These are phyloP conservation scores for Pangasius sanitwongsei DNA, from an alignment of 2,797 vertebrate genomes.

Conservation along the genomic window DNA sequence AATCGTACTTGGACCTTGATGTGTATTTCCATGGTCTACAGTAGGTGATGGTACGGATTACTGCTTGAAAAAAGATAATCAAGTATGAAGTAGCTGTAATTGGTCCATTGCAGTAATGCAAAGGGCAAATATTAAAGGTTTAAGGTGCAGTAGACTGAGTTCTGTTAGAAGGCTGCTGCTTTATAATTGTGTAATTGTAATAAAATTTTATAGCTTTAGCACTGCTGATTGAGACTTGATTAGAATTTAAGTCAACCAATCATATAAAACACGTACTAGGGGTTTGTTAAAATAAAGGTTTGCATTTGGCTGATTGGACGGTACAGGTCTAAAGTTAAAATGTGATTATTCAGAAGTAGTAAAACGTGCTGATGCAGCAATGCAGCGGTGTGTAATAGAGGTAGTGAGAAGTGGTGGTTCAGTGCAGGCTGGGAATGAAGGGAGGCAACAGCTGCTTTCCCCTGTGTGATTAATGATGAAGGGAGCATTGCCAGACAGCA, in stretches of 20 bases:
- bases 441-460: slow-evolving; percentile 68
- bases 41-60: not conserved
- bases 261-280: not conserved
- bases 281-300: not conserved
- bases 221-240: not conserved
- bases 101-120: not conserved
- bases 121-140: not conserved
- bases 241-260: not conserved
- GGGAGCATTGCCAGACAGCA: slow-evolving; percentile 61
- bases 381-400: slow-evolving; percentile 69
- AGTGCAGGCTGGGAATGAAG: slow-evolving; percentile 32
- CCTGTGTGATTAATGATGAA: slow-evolving; percentile 68
- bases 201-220: not conserved
- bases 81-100: not conserved
- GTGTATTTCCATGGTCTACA: not conserved
- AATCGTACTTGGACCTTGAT: not conserved
- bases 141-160: not conserved
- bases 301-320: slow-evolving; percentile 22
- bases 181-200: slow-evolving; percentile 4
- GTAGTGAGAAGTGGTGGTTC: slow-evolving; percentile 64
- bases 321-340: not conserved
- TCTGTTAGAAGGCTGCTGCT: not conserved
- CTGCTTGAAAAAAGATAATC: not conserved
- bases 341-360: slow-evolving; percentile 35
- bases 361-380: slow-evolving; percentile 68